These are phyloP conservation scores for Bostrychus sinensis DNA, from an alignment of 2,113 vertebrate species.

Conservation along the genomic window DNA sequence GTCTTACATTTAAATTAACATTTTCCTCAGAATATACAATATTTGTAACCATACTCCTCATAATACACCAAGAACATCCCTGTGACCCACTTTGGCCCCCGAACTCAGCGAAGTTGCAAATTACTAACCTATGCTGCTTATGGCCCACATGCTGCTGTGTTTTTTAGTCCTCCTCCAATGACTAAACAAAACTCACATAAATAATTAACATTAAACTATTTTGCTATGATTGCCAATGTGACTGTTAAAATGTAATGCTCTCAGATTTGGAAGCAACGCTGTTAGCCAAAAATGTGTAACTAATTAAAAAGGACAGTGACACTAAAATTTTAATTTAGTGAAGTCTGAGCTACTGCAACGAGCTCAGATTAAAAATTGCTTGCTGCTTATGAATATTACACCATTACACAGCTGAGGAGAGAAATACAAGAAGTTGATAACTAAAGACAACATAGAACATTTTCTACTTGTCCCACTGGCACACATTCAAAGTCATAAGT, in stretches of 20 bases:
- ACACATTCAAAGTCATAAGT: too few species aligned
- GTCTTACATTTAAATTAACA: too few species aligned
- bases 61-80: too few species aligned
- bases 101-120: too few species aligned
- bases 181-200: neutral
- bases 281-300: neutral
- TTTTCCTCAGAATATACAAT: too few species aligned
- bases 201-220: neutral
- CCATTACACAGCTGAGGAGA: neutral
- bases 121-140: too few species aligned
- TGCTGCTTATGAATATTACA: neutral
- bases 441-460: neutral
- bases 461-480: neutral
- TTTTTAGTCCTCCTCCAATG: too few species aligned
- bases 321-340: neutral
- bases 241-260: neutral
- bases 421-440: neutral
- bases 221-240: neutral
- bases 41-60: too few species aligned
- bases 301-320: conserved; percentile 1
- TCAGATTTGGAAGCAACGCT: neutral
- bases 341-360: neutral
- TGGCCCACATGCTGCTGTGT: too few species aligned
- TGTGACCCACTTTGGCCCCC: too few species aligned
- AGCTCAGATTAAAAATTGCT: neutral